Conservation (phyloP, 1,140 invertebrate species). For the Theocolax elegans region DNA sequence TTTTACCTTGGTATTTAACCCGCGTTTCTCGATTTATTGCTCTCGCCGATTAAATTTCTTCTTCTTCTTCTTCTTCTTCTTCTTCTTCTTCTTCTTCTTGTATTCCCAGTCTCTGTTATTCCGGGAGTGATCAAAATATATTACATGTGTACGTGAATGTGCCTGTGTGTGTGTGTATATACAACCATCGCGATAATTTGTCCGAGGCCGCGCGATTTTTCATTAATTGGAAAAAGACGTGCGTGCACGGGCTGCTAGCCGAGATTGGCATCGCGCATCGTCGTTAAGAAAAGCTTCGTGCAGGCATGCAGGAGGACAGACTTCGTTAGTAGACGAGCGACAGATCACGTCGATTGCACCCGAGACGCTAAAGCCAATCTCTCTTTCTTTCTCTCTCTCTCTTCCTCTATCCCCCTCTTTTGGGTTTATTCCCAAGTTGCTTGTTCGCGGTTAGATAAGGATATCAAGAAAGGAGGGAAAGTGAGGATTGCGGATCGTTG, state of each 20-base stretch:
- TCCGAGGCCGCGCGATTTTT: constrained; percentile 28
- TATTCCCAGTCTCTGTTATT: too few species aligned
- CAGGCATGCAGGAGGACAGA: not conserved
- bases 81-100: not conserved
- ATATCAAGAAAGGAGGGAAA: not conserved
- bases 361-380: constrained; percentile 1
- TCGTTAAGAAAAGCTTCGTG: constrained; percentile 29
- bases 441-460: too few species aligned
- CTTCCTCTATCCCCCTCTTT: too few species aligned
- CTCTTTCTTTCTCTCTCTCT: not conserved
- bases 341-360: constrained; percentile 27
- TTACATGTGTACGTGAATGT: too few species aligned
- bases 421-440: too few species aligned
- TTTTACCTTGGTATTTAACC: constrained; percentile 32
- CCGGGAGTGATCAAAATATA: too few species aligned
- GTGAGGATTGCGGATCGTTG: constrained; percentile 31
- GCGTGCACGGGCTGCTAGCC: too few species aligned
- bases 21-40: constrained; percentile 32
- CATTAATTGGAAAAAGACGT: constrained; percentile 35
- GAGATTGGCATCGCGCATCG: constrained; percentile 31
- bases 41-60: constrained; percentile 20
- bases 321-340: constrained; percentile 16
- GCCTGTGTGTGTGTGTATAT: constrained; percentile 16
- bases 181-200: constrained; percentile 28
- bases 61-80: constrained; percentile 1